phyloP scores from a whole-genome alignment of 2,888 invertebrate species.

The Rhorus exstirpatorius region DNA sequence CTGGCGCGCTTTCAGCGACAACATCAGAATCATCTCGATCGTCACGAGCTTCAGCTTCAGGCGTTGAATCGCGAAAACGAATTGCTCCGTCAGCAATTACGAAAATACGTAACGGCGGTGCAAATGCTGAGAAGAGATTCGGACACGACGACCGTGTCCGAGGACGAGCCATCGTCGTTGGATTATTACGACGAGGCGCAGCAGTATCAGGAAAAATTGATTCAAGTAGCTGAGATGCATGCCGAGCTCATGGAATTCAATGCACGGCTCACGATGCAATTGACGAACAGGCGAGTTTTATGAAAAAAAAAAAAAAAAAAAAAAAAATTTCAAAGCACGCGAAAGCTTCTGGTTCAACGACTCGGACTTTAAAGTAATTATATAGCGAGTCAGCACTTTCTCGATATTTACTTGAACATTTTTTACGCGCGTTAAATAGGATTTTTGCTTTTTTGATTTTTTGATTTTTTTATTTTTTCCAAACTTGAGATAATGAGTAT shows the following conservation, averaged over 20 bases:
- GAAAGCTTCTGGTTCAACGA: no score
- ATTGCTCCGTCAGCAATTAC: slow-evolving; percentile 93
- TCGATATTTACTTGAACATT: no score
- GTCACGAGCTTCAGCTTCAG: slow-evolving; percentile 87
- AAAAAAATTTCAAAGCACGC: no score
- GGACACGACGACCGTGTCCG: slow-evolving; percentile 81
- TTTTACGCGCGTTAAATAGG: no score
- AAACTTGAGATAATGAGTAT: no score
- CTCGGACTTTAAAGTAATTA: no score
- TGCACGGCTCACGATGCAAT: slow-evolving; percentile 91
- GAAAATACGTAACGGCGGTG: slow-evolving; percentile 95
- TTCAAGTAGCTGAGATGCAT: slow-evolving; percentile 98
- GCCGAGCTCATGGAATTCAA: slow-evolving; percentile 97
- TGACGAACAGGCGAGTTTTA: slow-evolving; percentile 86
- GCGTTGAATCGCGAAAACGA: slow-evolving; percentile 93
- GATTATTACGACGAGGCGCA: slow-evolving; percentile 90
- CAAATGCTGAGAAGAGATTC: slow-evolving; percentile 91
- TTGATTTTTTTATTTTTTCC: no score
- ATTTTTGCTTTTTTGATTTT: no score
- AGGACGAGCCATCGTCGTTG: slow-evolving; percentile 80
- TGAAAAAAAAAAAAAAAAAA: no score
- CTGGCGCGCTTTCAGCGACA: slow-evolving; percentile 83
- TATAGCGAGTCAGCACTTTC: no score
- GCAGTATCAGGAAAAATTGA: slow-evolving; percentile 94
- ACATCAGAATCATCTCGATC: slow-evolving; percentile 84